phyloP scores from a whole-genome alignment of 2,888 invertebrate species.

The Ceratothoa steindachneri region DNA sequence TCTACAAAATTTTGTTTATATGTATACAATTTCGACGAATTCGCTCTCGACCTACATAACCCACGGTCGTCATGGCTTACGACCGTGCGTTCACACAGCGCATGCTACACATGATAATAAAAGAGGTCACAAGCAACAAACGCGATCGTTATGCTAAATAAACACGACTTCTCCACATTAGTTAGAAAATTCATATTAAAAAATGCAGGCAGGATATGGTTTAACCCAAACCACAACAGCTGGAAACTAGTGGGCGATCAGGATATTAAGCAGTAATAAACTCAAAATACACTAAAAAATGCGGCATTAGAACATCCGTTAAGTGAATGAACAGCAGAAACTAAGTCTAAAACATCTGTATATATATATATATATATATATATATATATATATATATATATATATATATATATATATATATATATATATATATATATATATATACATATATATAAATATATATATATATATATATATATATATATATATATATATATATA shows the following conservation, averaged over 20 bases:
- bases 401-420: background rate
- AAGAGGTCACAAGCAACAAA: constrained; percentile 1
- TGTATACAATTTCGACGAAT: constrained; percentile 4
- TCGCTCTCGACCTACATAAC: background rate
- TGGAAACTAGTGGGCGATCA: constrained; percentile 3
- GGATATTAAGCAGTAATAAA: too few species aligned
- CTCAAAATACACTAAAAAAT: too few species aligned
- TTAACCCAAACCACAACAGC: background rate
- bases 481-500: constrained; percentile 14
- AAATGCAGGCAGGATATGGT: constrained; percentile 7
- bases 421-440: background rate
- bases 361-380: constrained; percentile 12
- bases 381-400: constrained; percentile 12
- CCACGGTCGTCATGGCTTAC: background rate
- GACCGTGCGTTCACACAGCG: background rate
- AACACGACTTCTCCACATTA: background rate
- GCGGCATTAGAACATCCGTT: too few species aligned
- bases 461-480: constrained; percentile 11
- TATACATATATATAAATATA: too few species aligned
- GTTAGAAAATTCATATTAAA: background rate
- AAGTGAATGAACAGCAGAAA: too few species aligned
- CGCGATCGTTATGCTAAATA: background rate
- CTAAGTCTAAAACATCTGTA: background rate
- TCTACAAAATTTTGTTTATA: background rate
- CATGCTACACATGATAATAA: too few species aligned